phyloP scores from a whole-genome alignment of 1,140 invertebrate species.

The Drosophila pachea region DNA sequence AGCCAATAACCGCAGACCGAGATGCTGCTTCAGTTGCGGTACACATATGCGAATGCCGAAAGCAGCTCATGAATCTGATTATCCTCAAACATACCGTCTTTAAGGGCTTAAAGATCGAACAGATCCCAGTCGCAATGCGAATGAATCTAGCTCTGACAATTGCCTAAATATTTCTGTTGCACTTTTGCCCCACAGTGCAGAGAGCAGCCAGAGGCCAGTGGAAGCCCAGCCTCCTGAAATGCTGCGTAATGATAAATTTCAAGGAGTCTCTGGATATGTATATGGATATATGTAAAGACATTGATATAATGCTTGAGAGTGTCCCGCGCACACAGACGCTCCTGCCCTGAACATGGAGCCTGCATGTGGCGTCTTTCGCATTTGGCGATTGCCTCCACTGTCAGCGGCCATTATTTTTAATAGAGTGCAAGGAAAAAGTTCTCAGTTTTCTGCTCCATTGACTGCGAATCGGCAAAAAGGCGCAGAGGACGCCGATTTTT shows the following conservation, averaged over 20 bases:
- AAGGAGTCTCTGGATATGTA: neutral
- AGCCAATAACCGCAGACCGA: constrained; percentile 24
- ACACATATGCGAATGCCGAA: too few relatives aligned
- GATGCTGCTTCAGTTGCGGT: too few relatives aligned
- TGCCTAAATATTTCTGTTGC: neutral
- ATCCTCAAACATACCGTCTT: too few relatives aligned
- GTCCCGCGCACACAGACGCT: constrained; percentile 17
- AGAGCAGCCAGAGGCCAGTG: constrained; percentile 4
- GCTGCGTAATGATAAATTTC: constrained; percentile 33
- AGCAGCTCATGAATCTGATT: too few relatives aligned
- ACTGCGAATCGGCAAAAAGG: constrained; percentile 69
- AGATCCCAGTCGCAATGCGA: too few relatives aligned
- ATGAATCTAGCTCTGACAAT: too few relatives aligned
- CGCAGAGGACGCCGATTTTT: constrained; percentile 33
- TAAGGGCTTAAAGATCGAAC: too few relatives aligned
- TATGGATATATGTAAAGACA: constrained; percentile 3
- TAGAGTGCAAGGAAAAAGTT: constrained; percentile 75
- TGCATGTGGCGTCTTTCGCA: constrained; percentile 49
- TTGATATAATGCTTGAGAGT: constrained; percentile 15
- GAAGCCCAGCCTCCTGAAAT: constrained; percentile 18
- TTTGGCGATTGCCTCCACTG: constrained; percentile 56
- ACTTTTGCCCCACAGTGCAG: constrained; percentile 14
- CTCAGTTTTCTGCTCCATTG: constrained; percentile 77
- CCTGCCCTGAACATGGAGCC: constrained; percentile 4
- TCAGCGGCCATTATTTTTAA: constrained; percentile 75